Percentiles rank a stretch among this genome's conserved stretches.
phyloP scores from a whole-genome alignment of 2,113 vertebrate species.

The Cavia aperea region DNA sequence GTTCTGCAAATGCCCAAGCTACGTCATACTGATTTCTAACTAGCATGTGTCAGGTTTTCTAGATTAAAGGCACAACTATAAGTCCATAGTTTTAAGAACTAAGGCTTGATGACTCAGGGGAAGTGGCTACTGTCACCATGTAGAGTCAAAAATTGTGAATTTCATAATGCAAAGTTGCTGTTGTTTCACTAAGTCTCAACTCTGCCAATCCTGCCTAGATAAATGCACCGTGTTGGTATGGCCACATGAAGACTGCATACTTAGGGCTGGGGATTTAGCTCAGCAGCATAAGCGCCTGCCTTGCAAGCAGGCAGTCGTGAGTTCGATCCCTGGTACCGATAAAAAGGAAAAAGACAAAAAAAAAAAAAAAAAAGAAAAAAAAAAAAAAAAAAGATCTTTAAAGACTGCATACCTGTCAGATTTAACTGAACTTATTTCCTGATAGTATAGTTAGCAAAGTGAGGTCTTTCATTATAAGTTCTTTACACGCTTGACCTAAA shows the following conservation, averaged over 20 bases:
- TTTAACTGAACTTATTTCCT: conserved; percentile 86
- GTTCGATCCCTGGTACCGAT: no score
- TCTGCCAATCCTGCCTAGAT: conserved; percentile 88
- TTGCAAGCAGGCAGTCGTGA: no score
- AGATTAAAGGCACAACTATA: conserved; percentile 86
- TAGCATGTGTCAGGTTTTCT: conserved; percentile 82
- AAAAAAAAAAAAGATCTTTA: conserved; percentile 46
- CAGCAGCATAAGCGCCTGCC: no score
- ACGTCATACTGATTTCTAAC: conserved; percentile 72
- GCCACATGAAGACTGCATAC: conserved; percentile 84
- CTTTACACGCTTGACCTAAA: conserved; percentile 86
- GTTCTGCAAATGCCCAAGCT: not conserved
- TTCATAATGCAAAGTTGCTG: conserved; percentile 87
- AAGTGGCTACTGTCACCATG: conserved; percentile 59
- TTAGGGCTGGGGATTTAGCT: no score
- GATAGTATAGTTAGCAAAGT: conserved; percentile 82
- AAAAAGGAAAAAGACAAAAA: no score
- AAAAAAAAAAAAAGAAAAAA: no score
- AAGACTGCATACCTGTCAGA: conserved; percentile 85
- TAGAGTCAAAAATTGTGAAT: conserved; percentile 82
- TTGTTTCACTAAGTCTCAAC: conserved; percentile 88
- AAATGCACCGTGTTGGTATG: conserved; percentile 83
- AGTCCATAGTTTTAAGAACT: conserved; percentile 85
- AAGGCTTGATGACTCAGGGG: conserved; percentile 83
- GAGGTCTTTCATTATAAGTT: conserved; percentile 84